These are phyloP conservation scores for Laothoe populi DNA, from an alignment of 2,888 invertebrate genomes.

Conservation along the genomic window DNA sequence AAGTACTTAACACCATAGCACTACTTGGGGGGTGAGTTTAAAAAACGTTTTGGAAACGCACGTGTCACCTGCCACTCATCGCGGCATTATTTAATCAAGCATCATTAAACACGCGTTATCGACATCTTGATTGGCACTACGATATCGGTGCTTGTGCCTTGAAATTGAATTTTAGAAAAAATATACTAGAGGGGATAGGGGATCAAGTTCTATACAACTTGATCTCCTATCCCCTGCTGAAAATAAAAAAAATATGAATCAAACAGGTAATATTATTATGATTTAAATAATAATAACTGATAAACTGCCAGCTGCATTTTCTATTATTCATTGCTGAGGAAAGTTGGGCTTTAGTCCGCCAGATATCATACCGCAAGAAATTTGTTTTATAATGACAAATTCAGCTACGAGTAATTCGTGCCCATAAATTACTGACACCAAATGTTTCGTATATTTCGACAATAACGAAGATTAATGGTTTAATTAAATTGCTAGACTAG, in stretches of 20 bases:
- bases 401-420: too few species aligned
- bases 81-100: slow-evolving; percentile 55
- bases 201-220: neutral
- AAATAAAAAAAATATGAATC: neutral
- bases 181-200: neutral
- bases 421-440: too few species aligned
- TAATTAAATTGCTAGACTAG: too few species aligned
- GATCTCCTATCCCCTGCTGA: neutral
- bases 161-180: slow-evolving; percentile 8
- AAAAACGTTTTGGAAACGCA: slow-evolving; percentile 58
- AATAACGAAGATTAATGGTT: too few species aligned
- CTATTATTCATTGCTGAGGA: too few species aligned
- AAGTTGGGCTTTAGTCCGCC: too few species aligned
- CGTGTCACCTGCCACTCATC: slow-evolving; percentile 74
- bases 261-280: neutral
- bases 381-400: too few species aligned
- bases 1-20: slow-evolving; percentile 58
- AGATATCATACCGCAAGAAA: too few species aligned
- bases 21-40: slow-evolving; percentile 59
- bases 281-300: neutral
- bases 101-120: slow-evolving; percentile 29
- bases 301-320: too few species aligned
- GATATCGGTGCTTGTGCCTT: slow-evolving; percentile 25
- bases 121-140: slow-evolving; percentile 29
- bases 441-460: too few species aligned